Evolutionary conservation across 2,888 invertebrate species (phyloP), one percentile per base, ranked within the genome.

Genomic region (Nudaria mundana): DNA sequence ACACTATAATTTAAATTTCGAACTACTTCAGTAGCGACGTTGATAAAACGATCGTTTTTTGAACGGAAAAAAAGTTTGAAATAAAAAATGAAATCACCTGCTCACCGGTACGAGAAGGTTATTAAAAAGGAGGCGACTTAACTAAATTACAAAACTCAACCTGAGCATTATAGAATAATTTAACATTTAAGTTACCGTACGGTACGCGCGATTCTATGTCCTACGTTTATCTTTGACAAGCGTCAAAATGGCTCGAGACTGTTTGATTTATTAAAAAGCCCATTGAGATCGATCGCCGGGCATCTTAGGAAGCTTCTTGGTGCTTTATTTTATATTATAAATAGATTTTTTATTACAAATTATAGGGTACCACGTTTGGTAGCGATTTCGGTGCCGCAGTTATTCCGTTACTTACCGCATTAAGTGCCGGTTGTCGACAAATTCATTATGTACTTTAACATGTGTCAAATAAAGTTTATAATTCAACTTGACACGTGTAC

Each of bases 321-420:
- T 81, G 79, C 80, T 78, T 85, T 80, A 83, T 87, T 85, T 87
- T 85, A 80, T 82, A 84, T 86, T 82, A 85, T 88, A 88, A 87
- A 88, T 87, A 87, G 85, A 86, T 86, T 88, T 87, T 88, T 86
- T 86, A 85, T 81, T 76, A 84, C 78, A 88, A 88, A 88, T 88
- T 87, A 88, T 79, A 85, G 88, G 88, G 83, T 87, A 83, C 84
- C 76, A 70, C 77, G 79, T 83, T 85, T 85, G 84, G 86, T 86
- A 86, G 85, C 85, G 84, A 83, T 85, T 83, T 83, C 66, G 82
- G 76, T 75, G 76, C 77, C 64, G 67, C 70, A 52, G 52, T 55
- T 52, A 58, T 58, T 61, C 67, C 56, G 55, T 60, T 60, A 60
- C 71, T 60, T 66, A 68, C 53, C 50, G 74, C 65, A 68, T 69